Base-by-base conservation (phyloP, 2,113 vertebrate species). In the Murina feae region DNA sequence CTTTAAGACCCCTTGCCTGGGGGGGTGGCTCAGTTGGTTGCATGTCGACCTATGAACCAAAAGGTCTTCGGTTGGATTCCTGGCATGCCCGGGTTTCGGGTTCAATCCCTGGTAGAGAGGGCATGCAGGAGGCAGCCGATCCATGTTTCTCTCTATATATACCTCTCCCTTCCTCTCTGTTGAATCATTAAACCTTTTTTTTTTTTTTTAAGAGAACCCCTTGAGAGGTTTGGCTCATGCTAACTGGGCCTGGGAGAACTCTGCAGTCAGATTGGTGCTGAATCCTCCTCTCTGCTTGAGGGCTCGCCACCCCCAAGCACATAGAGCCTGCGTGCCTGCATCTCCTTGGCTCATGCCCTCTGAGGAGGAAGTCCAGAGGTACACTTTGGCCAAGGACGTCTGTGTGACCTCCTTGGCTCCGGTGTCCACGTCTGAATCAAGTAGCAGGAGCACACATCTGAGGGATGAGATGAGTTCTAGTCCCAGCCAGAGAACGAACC, bases 251-350 rank as follows among this genome's bases (percentile, higher is more conserved):
- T 14, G 18, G 0, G 58, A 58, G 53, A n/a, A 44, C 11, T 68
- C 30, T 14, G 20, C 53, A 86, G 47, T 47, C 21, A 49, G 60
- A 42, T 0, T 39, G 30, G 16, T 18, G 3, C n/a, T 44, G 9
- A 25, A 0, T 18, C 39, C 16, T 82, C 32, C 66, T 75, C 28
- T 60, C 23, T 25, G 55, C 58, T 28, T 60, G 58, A 28, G n/a
- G 39, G 39, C 66, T 82, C 23, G 0, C 18, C 4, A 1, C 18
- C 10, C 47, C 35, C 18, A 20, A 17, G 30, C 20, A 18, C 30
- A 11, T 39, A 32, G 6, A n/a, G 18, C 51, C 13, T 1, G 16
- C 17, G 0, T 9, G 5, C 35, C 37, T 1, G 4, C 1, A 0
- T 21, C 60, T 30, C 21, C 58, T 39, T 30, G 28, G 44, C 42